Base-by-base conservation (phyloP, 37 sponge, comb jelly and placozoan species). In the Corticium candelabrum region DNA sequence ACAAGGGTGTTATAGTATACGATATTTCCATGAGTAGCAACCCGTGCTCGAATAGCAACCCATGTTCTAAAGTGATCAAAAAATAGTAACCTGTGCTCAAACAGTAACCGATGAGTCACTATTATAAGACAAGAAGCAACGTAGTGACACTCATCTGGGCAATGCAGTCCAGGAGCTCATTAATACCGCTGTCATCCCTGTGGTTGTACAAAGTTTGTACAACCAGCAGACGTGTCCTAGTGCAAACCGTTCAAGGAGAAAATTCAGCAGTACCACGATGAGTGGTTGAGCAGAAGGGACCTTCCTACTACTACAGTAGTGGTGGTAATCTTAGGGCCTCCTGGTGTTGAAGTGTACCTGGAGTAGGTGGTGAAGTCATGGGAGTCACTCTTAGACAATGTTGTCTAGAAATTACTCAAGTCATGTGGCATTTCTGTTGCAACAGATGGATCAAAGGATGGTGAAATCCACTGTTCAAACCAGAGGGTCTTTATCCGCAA, bases 141-240 rank as follows among this genome's bases (percentile, higher is more conserved):
- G n/a, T n/a, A n/a, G n/a, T n/a, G n/a, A n/a, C n/a, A n/a, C n/a
- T n/a, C n/a, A n/a, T n/a, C n/a, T n/a, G n/a, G n/a, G n/a, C n/a
- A n/a, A n/a, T n/a, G n/a, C n/a, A n/a, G n/a, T n/a, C n/a, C n/a
- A n/a, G n/a, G n/a, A n/a, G n/a, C n/a, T n/a, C n/a, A 50, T 50
- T 21, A 21, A 50, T 21, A 70, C 73, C 31, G 36, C 73, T 7
- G 73, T 70, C 29, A 70, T 70, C 73, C 73, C 5, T 7, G 73
- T 35, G 73, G 73, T 7, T 70, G 73, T 34, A 70, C 73, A 70
- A 70, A 70, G 36, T 70, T 70, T 15, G 31, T 70, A 4, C 73
- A 70, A 34, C 73, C 73, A 70, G 73, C 73, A 5, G 73, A 70
- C 36, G 73, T 70, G 29, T 35, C 35, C 7, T 70, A 32, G 73